Base-by-base conservation (phyloP, 2,888 invertebrate genomes). In the Trissolcus japonicus region DNA sequence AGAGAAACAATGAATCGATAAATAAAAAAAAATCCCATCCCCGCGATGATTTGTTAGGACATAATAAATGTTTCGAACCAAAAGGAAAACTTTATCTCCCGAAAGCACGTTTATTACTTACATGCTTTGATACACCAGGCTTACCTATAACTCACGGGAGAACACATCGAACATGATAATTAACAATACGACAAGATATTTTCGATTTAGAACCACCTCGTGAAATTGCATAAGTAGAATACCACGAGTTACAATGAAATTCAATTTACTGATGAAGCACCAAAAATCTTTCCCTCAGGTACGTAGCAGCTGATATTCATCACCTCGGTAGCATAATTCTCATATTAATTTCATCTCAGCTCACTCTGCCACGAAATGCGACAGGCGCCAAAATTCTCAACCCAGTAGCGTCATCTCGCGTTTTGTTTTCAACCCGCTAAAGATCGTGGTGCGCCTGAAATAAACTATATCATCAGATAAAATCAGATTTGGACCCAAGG, bases 231-330 rank as follows among this genome's bases (percentile, higher is more conserved):
- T 21, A 17, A 17, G 51, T 14, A 16, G 9, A 55, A 55, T 9
- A 6, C 11, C 29, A 17, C 3, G 9, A 16, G 11, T 14, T 56
- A 56, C 41, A 56, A 57, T 43, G 7, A 14, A 43, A 29, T 59
- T 59, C n/a, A 50, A 60, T 50, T 50, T 35, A 50, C 17, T 50
- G 50, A 60, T 50, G 17, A 35, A 35, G 50, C 50, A 35, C 35
- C 35, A 48, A 29, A 50, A 60, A 60, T 50, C 19, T n/a, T 46
- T 35, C 9, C 25, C 25, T 6, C 25, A 25, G 25, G 11, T 35
- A 7, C 35, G 11, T 25, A 35, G 6, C 35, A 35, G 35, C 35
- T 35, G 35, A 35, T 35, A 35, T 35, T 35, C 35, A 35, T 35
- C 35, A 35, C 35, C 35, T 35, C 35, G 35, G 35, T 35, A 6